Conservation (phyloP, 2,797 vertebrate genomes). For the Alectoris magna region DNA sequence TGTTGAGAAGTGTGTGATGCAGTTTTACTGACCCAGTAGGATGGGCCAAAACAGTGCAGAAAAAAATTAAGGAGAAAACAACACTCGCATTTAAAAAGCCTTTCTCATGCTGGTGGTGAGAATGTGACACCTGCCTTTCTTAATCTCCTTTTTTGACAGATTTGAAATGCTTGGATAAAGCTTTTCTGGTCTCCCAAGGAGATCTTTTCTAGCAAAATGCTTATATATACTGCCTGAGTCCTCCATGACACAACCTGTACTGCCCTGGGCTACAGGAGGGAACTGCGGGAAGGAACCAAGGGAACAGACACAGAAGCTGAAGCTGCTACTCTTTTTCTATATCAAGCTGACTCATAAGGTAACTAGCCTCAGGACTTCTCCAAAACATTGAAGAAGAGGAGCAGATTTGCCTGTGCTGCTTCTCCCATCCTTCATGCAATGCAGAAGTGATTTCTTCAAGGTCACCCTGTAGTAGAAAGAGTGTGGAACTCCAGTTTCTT, state of each 20-base stretch:
- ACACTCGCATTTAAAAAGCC: not conserved
- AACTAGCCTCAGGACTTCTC: not conserved
- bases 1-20: not conserved
- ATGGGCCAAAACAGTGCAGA: not conserved
- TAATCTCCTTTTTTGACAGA: not conserved
- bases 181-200: not conserved
- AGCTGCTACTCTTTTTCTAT: not conserved
- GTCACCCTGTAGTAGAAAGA: accelerated
- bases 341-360: not conserved
- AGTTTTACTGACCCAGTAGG: not conserved
- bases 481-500: not conserved
- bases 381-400: not conserved
- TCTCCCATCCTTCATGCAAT: not conserved
- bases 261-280: not conserved
- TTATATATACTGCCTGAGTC: not conserved
- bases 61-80: not conserved
- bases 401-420: not conserved
- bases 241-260: not conserved
- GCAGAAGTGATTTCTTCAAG: not conserved
- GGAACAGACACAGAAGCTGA: not conserved
- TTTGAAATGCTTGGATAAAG: not conserved
- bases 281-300: not conserved
- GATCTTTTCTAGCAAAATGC: not conserved
- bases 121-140: not conserved
- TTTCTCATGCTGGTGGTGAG: not conserved